Base-by-base conservation (phyloP, 2,797 vertebrate genomes). In the Columba guinea region DNA sequence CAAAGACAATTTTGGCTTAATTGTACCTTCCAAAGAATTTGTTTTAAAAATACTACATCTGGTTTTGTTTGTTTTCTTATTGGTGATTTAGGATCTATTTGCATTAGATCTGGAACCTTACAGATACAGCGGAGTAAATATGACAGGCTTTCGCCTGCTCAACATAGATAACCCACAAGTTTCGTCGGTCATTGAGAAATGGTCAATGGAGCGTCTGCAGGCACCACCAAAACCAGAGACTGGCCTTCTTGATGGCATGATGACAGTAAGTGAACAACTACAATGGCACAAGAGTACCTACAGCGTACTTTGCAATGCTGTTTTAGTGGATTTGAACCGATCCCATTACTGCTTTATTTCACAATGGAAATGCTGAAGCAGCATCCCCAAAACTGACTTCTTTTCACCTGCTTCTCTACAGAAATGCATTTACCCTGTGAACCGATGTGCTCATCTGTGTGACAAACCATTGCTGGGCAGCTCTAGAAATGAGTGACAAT, bases 131-230 rank as follows among this genome's bases (percentile, higher is more conserved):
- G 99, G 99, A 13, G 99, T 99, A 79, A 99, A 99, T 94, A 99
- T 99, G 99, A 99, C 99, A 0, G 99, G 99, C 1, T 99, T 99
- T 89, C 98, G 99, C n/a, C 98, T 99, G 76, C 98, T 99, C 41
- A 99, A 99, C 88, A 97, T 99, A 0, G 99, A 99, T 86, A 98
- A 97, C 89, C 98, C 98, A 0, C 98, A 98, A 5, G 99, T 99
- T 94, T 98, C 99, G 0, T 98, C 99, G 0, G 98, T 99, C 95
- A 97, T 99, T 94, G 99, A 99, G 93, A 99, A 98, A 96, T 99
- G 99, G 99, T 98, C 99, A n/a, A 99, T 99, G 99, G 99, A 99
- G 93, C 98, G 99, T 35, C 94, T 99, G 71, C 99, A 99, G 97
- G 98, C 98, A 0, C 98, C 99, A 4, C 98, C 99, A 9, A 98